Base-by-base conservation (phyloP, 2,888 invertebrate species). In the Lasioglossum villosulum region DNA sequence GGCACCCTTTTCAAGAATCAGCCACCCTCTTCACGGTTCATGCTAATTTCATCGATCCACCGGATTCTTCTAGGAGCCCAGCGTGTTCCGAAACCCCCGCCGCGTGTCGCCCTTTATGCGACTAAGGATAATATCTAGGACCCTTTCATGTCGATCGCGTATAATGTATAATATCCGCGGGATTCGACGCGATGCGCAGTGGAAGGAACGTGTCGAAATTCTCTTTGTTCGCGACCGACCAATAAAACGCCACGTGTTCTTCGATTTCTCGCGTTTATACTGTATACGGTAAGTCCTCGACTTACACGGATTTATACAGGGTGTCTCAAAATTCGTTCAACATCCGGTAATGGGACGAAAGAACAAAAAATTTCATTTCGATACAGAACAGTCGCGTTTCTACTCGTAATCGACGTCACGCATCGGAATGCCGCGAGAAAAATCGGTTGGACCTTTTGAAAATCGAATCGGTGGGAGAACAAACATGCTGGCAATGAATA, bases 11-110 rank as follows among this genome's bases (percentile, higher is more conserved):
- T 81, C 75, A 70, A 73, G 71, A 56, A 71, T 45, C 59, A 42
- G 19, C 78, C 83, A 83, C 83, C 80, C 86, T 83, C 83, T 75
- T 87, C 79, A 76, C 86, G 83, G 76, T 81, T 78, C 86, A 86
- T 86, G 88, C 88, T 87, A 87, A 88, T 88, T 87, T 87, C 86
- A 85, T 87, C 82, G 88, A 86, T 85, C 88, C 85, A 39, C 27
- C 70, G 68, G 79, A 82, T 87, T 80, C 88, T 88, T 86, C 78
- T 74, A 83, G 39, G 75, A 42, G 75, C 78, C 59, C 71, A 66
- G 37, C 78, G 79, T 63, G 89, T 79, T 79, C 63, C 75, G 75
- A 82, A 14, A 74, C 83, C 75, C 80, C 71, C 75, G 82, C 76
- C 83, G 82, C 82, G 84, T 84, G 87, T 83, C 87, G 80, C 80